These are phyloP conservation scores for Ceyx erithaca DNA, from an alignment of 2,797 vertebrate genomes.

Conservation along the genomic window DNA sequence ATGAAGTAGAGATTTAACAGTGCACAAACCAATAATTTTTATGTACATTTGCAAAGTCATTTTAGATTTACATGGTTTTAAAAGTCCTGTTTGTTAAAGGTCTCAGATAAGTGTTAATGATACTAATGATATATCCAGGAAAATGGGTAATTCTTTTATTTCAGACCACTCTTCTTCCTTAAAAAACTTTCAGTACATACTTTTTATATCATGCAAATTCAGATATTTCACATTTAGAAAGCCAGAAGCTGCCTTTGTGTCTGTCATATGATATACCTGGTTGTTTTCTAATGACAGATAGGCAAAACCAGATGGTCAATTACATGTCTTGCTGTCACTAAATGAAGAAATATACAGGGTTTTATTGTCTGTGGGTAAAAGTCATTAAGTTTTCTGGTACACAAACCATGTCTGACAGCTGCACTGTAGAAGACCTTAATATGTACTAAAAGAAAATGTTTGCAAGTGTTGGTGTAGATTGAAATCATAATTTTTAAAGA, in stretches of 20 bases:
- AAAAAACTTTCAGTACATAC: neutral
- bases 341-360: neutral
- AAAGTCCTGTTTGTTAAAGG: neutral
- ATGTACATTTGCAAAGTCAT: fast-evolving
- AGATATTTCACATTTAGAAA: neutral
- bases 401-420: neutral
- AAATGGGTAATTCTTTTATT: neutral
- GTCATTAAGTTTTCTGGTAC: neutral
- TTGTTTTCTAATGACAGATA: neutral
- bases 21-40: fast-evolving
- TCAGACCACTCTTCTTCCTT: neutral
- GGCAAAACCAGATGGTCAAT: neutral
- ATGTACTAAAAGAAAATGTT: neutral
- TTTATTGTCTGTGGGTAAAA: neutral
- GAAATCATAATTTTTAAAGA: neutral
- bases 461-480: neutral
- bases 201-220: neutral
- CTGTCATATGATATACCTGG: neutral
- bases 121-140: neutral
- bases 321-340: neutral
- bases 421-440: neutral
- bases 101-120: neutral
- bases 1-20: neutral
- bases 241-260: neutral
- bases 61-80: neutral